A percentile compares a stretch with the other conserved stretches of the same genome.
phyloP scores from a whole-genome alignment of 2,113 vertebrate genomes.

The Aegotheles bennettii region DNA sequence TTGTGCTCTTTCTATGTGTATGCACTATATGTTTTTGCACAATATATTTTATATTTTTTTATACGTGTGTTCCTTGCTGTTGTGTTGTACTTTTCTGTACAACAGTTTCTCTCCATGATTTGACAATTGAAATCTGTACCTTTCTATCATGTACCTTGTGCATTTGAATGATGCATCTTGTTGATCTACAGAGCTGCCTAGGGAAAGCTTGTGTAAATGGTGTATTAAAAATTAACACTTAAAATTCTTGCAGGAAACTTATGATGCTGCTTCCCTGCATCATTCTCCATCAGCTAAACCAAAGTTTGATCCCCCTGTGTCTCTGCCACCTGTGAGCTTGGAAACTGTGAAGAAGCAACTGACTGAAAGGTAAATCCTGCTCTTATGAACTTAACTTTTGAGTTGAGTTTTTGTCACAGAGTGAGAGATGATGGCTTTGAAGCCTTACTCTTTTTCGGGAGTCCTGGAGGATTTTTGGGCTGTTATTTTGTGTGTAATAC shows the following conservation, averaged over 20 bases:
- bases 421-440: background rate
- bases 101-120: background rate
- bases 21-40: background rate
- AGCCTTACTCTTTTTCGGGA: background rate
- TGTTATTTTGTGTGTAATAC: background rate
- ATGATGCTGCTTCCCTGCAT: background rate
- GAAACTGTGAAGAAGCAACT: conserved; percentile 85
- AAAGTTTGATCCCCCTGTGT: conserved; percentile 72
- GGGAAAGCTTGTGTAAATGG: background rate
- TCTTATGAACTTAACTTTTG: background rate
- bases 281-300: conserved; percentile 32
- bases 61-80: background rate
- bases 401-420: background rate
- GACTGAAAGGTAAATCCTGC: conserved; percentile 72
- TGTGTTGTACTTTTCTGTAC: background rate
- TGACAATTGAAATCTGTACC: background rate
- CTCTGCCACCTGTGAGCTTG: conserved; percentile 75
- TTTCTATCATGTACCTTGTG: background rate
- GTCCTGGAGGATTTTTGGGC: background rate
- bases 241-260: conserved; percentile 48
- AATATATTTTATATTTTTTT: background rate
- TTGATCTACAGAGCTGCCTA: background rate
- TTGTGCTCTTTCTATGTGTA: background rate
- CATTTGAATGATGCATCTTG: rapidly evolving
- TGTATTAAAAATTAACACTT: background rate